Percentiles rank a stretch among this genome's conserved stretches.
Conservation (phyloP, 2,113 vertebrate genomes). For the Elachura formosa region DNA sequence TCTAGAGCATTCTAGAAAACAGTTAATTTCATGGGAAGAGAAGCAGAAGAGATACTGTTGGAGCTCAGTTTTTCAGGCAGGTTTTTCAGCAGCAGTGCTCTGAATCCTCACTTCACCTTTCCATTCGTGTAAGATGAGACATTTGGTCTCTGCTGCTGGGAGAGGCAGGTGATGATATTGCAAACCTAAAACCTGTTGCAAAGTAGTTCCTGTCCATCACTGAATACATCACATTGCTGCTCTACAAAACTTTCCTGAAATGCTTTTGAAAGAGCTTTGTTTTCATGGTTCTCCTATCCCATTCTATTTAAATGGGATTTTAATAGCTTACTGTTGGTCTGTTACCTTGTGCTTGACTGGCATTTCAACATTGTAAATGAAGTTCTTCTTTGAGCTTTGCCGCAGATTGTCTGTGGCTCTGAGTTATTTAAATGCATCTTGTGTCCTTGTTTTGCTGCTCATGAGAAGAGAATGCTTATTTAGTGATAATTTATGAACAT, state of each 20-base stretch:
- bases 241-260: background rate
- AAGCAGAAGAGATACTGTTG: background rate
- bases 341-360: background rate
- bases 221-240: background rate
- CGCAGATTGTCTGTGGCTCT: background rate
- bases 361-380: background rate
- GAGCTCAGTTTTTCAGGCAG: background rate
- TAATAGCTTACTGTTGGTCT: background rate
- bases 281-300: background rate
- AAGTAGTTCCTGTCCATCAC: background rate
- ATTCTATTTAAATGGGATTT: background rate
- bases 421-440: background rate
- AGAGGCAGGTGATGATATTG: background rate
- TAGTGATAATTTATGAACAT: background rate
- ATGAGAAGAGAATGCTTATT: background rate
- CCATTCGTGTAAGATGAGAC: background rate
- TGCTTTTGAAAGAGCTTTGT: background rate
- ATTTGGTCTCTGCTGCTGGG: background rate
- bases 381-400: background rate
- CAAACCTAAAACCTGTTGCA: background rate
- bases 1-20: background rate
- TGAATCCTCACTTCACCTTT: background rate
- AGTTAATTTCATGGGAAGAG: background rate
- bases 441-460: background rate
- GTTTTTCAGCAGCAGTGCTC: background rate